Conservation (phyloP, 2,113 vertebrate species). For the Greenwoodochromis staneri region DNA sequence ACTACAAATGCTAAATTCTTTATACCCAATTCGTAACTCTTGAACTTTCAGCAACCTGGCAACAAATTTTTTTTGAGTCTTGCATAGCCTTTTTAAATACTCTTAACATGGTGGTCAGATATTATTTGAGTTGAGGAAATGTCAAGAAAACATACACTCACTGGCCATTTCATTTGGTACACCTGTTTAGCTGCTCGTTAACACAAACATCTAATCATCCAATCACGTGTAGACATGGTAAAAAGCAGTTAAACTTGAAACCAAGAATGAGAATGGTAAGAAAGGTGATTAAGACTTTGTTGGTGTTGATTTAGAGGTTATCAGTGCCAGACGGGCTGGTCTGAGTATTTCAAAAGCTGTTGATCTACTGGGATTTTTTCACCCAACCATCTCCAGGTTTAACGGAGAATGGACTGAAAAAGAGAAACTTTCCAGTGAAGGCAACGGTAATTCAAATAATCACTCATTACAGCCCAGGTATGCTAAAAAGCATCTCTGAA, state of each 20-base stretch:
- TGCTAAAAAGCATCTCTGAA: background rate
- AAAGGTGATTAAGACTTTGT: background rate
- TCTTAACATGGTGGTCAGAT: background rate
- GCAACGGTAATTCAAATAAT: background rate
- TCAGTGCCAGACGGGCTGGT: fast-evolving
- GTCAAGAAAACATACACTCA: background rate
- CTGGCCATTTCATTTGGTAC: background rate
- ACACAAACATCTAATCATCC: background rate
- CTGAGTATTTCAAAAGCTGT: background rate
- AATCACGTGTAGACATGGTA: background rate
- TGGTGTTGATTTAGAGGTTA: background rate
- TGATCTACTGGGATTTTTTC: background rate
- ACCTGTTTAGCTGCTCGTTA: background rate
- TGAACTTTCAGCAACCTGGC: background rate
- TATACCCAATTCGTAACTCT: fast-evolving
- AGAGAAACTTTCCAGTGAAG: background rate
- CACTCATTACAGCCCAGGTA: background rate
- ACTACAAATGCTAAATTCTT: background rate
- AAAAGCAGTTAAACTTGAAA: background rate
- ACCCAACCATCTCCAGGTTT: background rate
- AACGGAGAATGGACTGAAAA: fast-evolving
- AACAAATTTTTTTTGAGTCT: background rate
- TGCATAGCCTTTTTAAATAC: background rate
- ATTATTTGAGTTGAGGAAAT: background rate
- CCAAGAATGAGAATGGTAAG: background rate